Conservation (phyloP, 2,888 invertebrate genomes). For the Amiota communis region DNA sequence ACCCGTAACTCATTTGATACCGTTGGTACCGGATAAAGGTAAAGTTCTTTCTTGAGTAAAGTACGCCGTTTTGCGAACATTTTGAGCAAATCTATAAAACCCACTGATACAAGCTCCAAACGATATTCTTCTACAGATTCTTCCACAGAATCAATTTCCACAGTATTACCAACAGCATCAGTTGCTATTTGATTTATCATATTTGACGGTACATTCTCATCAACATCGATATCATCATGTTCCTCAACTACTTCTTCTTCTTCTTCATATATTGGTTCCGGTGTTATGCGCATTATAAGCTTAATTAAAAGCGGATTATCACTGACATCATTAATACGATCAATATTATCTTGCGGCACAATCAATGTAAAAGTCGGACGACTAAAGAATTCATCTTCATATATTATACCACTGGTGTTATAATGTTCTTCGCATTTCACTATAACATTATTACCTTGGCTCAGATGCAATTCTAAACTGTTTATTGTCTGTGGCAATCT, state of each 20-base stretch:
- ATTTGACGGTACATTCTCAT: not conserved
- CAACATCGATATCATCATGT: not conserved
- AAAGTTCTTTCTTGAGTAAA: slow-evolving; percentile 44
- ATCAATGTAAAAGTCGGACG: slow-evolving; percentile 61
- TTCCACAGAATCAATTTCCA: not conserved
- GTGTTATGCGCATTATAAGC: slow-evolving; percentile 50
- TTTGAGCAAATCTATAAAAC: slow-evolving; percentile 54
- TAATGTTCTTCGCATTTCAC: slow-evolving; percentile 57
- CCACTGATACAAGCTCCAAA: slow-evolving; percentile 42
- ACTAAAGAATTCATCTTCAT: slow-evolving; percentile 45
- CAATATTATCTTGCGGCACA: slow-evolving; percentile 61
- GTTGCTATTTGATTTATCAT: not conserved
- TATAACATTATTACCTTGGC: slow-evolving; percentile 51
- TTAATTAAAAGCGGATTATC: slow-evolving; percentile 59
- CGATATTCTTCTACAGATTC: slow-evolving; percentile 6
- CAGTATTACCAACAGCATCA: too few species aligned
- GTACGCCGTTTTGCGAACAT: slow-evolving; percentile 49
- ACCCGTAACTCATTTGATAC: slow-evolving; percentile 42
- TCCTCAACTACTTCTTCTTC: not conserved
- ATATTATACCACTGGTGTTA: slow-evolving; percentile 51
- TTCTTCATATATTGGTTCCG: not conserved
- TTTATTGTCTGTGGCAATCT: slow-evolving; percentile 35
- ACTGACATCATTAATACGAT: slow-evolving; percentile 57
- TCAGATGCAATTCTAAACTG: slow-evolving; percentile 54
- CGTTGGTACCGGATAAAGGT: slow-evolving; percentile 49